Evolutionary conservation across 1,140 invertebrate species (phyloP).

Genomic region (Bombus soroeensis): DNA sequence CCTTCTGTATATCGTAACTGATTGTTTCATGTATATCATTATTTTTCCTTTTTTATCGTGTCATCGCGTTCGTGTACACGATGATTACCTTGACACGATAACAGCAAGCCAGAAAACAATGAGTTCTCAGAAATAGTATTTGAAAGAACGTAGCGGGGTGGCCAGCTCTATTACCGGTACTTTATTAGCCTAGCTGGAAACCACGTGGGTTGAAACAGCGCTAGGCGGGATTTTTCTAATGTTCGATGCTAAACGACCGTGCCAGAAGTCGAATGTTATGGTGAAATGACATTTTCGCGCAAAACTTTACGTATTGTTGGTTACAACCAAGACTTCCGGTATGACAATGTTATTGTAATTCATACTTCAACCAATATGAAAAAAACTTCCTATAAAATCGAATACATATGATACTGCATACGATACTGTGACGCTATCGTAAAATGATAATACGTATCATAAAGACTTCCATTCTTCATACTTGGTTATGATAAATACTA

Average conservation of each 20-base stretch:
- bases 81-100: neutral
- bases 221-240: neutral
- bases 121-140: slow-evolving; percentile 23
- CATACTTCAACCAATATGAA: slow-evolving; percentile 9
- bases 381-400: neutral
- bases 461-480: neutral
- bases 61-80: neutral
- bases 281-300: neutral
- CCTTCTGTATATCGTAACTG: neutral
- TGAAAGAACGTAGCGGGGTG: slow-evolving; percentile 11
- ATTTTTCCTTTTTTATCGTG: neutral
- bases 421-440: neutral
- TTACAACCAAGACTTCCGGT: slow-evolving; percentile 47
- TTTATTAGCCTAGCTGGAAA: slow-evolving; percentile 36
- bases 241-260: slow-evolving; percentile 8
- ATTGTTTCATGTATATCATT: neutral
- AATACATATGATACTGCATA: neutral
- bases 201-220: slow-evolving; percentile 37
- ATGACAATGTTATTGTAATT: slow-evolving; percentile 39
- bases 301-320: slow-evolving; percentile 47
- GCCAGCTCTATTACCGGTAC: slow-evolving; percentile 12
- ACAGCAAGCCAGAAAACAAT: neutral
- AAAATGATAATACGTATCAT: neutral
- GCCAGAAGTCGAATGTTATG: slow-evolving; percentile 6
- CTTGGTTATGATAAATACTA: neutral